These are phyloP conservation scores for Melanerpes aurifrons DNA, from an alignment of 2,113 vertebrate genomes.

Conservation along the genomic window DNA sequence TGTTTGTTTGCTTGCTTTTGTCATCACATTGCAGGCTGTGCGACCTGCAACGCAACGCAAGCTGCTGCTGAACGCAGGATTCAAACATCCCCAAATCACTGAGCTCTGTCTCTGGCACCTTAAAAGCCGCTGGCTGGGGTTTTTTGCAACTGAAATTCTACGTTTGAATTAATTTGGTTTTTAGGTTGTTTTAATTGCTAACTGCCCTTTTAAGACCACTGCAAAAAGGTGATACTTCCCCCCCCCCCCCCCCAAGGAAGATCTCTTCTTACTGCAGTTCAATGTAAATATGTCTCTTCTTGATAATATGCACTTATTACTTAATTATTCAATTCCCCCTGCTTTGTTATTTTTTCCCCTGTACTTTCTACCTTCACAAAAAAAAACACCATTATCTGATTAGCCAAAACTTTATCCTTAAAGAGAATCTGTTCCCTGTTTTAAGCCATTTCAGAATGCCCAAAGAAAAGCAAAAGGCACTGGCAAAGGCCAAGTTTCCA, in stretches of 20 bases:
- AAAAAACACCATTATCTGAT: background rate
- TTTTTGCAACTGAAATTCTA: background rate
- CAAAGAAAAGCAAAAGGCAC: background rate
- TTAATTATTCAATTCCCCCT: background rate
- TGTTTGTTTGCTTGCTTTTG: background rate
- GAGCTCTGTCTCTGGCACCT: rapidly evolving
- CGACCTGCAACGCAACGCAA: background rate
- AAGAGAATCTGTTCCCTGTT: background rate
- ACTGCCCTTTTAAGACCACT: background rate
- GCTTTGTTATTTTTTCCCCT: background rate
- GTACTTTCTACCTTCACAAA: background rate
- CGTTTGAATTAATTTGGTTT: background rate
- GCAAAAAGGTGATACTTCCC: too few relatives aligned
- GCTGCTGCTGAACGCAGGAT: rapidly evolving
- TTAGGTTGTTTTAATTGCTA: background rate
- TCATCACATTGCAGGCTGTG: background rate
- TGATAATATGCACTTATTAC: background rate
- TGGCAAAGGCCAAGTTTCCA: background rate
- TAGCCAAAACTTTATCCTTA: background rate
- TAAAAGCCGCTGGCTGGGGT: background rate
- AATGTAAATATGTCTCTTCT: background rate
- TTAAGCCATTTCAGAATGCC: background rate
- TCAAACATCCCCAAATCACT: background rate
- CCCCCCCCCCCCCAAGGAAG: background rate
- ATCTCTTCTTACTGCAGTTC: rapidly evolving